These are phyloP conservation scores for Salmo trutta DNA, from an alignment of 2,797 vertebrate species.

Conservation along the genomic window DNA sequence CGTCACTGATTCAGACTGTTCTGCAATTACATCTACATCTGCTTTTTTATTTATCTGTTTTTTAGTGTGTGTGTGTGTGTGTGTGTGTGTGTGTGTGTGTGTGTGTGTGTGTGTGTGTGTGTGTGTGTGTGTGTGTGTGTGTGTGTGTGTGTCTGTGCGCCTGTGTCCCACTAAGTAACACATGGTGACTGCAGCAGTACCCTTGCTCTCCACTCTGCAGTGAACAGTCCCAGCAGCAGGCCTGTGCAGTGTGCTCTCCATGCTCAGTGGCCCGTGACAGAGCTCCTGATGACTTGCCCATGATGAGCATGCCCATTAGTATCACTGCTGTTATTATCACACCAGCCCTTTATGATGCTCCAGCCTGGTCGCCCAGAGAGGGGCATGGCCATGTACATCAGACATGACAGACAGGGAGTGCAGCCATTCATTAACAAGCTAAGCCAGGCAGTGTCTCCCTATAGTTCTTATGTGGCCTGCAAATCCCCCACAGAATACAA, in stretches of 20 bases:
- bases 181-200: not conserved
- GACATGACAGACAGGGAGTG: not conserved
- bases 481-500: not conserved
- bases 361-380: constrained; percentile 3
- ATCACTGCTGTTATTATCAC: constrained; percentile 34
- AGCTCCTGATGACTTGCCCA: constrained; percentile 39
- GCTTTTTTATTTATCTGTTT: not conserved
- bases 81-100: not conserved
- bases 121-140: not conserved
- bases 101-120: not conserved
- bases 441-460: not conserved
- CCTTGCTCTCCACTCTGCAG: constrained; percentile 7
- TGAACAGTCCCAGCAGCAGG: constrained; percentile 9
- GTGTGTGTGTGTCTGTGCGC: too few species aligned
- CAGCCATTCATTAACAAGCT: constrained; percentile 6
- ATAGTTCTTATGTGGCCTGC: not conserved
- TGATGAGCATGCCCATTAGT: constrained; percentile 45
- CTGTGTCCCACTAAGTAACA: not conserved
- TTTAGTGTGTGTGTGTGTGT: not conserved
- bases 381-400: not conserved
- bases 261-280: constrained; percentile 53
- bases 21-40: not conserved
- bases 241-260: not conserved
- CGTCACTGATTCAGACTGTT: not conserved
- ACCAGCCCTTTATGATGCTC: constrained; percentile 18